Evolutionary conservation across 2,113 vertebrate genomes (phyloP), one percentile per base, ranked within the genome.

Genomic region (Trichechus manatus): DNA sequence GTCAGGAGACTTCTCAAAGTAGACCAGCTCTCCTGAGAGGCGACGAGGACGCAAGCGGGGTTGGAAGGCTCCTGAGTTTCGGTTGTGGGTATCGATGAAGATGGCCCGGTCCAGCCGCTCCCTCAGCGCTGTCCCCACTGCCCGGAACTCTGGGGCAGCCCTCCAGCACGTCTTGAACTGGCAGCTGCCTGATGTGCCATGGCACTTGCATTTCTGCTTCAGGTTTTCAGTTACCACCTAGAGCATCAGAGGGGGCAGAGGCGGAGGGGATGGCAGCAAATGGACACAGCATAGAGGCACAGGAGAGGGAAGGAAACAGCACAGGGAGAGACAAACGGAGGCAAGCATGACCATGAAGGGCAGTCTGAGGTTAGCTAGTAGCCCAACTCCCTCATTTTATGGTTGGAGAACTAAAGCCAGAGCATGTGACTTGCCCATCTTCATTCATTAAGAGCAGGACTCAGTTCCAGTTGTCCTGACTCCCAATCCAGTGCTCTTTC

Each of bases 121-220:
- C 96, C 98, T 98, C 78, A 99, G 96, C 1, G 99, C 97, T 25
- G 99, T 98, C 77, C 99, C 99, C 91, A 99, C 99, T 4, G 98
- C 98, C 20, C 99, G 98, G 97, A 99, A 99, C 96, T 99, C 99
- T 7, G 99, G 99, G 33, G 99, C 99, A 27, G 99, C 99, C 33
- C 99, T 98, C 99, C 99, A 99, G 98, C 99, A 99, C 14, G 99
- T 99, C 98, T 99, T 99, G 95, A 99, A 99, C 98, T 99, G 99
- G 96, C 99, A 99, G 98, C 99, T 99, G 91, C 99, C 99, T 3
- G 99, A 99, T 0, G 99, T 99, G 82, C 99, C 99, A 0, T 99
- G 99, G 94, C 99, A 99, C 96, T 99, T 99, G 97, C 99, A 99
- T 97, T 99, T 99, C 95, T 99, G 99, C 97, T 99, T 99, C 98